Evolutionary conservation across 1,140 invertebrate species (phyloP).

Genomic region (Phymastichus coffea): DNA sequence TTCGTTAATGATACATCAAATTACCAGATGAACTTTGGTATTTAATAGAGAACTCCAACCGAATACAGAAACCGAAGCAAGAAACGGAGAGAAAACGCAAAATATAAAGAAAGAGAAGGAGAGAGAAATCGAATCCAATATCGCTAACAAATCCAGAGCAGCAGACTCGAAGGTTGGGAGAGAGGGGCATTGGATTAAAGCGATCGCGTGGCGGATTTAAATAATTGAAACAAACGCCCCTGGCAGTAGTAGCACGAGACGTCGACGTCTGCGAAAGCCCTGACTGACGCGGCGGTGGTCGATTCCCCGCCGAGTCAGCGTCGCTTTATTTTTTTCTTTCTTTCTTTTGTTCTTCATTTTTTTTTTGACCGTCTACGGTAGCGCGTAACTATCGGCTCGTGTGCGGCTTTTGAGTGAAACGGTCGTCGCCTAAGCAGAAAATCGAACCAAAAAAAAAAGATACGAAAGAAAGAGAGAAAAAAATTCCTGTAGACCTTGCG

Average conservation of each 20-base stretch:
- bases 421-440: conserved; percentile 18
- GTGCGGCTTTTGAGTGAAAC: conserved; percentile 13
- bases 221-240: conserved; percentile 32
- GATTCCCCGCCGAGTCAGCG: conserved; percentile 14
- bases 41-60: too few species aligned
- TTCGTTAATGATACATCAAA: too few species aligned
- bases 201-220: conserved; percentile 28
- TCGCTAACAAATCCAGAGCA: too few species aligned
- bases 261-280: not conserved
- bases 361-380: not conserved
- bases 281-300: not conserved
- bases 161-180: too few species aligned
- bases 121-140: too few species aligned
- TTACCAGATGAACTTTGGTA: too few species aligned
- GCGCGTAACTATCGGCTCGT: conserved; percentile 1
- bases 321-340: not conserved
- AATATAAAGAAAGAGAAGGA: not conserved
- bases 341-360: not conserved
- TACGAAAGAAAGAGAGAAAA: too few species aligned
- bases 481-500: too few species aligned
- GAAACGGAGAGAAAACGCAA: not conserved
- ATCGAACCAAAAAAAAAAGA: too few species aligned
- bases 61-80: not conserved
- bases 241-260: not conserved
- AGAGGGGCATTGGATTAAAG: conserved; percentile 17